Evolutionary conservation across 2,888 invertebrate genomes (phyloP).

Genomic region (Aradus depressus): DNA sequence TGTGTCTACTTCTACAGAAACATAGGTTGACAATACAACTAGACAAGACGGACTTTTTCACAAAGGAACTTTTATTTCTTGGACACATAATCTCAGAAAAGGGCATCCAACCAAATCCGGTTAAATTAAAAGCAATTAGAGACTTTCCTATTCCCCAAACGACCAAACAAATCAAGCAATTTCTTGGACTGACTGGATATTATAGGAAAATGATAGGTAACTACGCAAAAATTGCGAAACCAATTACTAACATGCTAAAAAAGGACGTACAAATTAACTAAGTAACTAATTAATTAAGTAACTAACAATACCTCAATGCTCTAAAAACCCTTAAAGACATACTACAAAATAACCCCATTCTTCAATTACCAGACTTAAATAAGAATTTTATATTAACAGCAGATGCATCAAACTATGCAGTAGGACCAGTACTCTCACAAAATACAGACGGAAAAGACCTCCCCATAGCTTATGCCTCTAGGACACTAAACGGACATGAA

Average conservation of each 20-base stretch:
- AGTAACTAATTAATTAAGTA: too few species aligned
- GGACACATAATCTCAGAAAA: too few species aligned
- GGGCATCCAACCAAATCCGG: too few species aligned
- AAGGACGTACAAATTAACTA: conserved; percentile 23
- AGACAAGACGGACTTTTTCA: conserved; percentile 21
- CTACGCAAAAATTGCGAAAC: conserved; percentile 30
- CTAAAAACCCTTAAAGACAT: conserved; percentile 1
- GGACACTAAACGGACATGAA: conserved; percentile 32
- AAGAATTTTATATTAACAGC: conserved; percentile 26
- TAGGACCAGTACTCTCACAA: conserved; percentile 32
- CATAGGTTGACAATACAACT: conserved; percentile 17
- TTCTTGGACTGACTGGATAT: too few species aligned
- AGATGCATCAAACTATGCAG: conserved; percentile 32
- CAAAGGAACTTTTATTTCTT: conserved; percentile 11
- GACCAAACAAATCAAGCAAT: conserved; percentile 10
- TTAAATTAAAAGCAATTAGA: too few species aligned
- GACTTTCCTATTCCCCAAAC: conserved; percentile 13
- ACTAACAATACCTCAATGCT: conserved; percentile 4
- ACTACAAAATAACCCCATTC: too few species aligned
- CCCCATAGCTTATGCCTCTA: conserved; percentile 33
- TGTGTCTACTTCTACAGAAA: too few species aligned
- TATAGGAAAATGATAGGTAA: conserved; percentile 30
- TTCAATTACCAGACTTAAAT: conserved; percentile 21
- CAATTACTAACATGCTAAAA: conserved; percentile 29
- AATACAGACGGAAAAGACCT: too few species aligned